Conservation (phyloP, 2,113 vertebrate species). For the Neomonachus schauinslandi region DNA sequence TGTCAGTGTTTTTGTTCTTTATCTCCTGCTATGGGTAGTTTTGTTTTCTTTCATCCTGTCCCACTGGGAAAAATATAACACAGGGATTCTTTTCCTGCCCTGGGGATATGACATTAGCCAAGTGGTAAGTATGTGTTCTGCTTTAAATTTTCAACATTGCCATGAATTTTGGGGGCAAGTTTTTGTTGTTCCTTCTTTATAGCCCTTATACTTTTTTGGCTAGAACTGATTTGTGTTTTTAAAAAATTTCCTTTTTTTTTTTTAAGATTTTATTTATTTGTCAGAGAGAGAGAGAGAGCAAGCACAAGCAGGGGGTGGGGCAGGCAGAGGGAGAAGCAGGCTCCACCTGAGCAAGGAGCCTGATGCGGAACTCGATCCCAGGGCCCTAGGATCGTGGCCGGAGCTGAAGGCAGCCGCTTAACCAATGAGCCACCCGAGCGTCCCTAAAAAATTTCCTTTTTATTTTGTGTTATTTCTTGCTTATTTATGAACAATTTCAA, state of each 20-base stretch:
- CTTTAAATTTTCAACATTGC: background rate
- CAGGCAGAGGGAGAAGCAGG: too few relatives aligned
- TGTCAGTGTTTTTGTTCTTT: conserved; percentile 93
- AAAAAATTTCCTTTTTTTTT: background rate
- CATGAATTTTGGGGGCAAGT: background rate
- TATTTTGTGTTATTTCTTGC: background rate
- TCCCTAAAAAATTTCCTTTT: background rate
- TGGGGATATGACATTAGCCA: conserved; percentile 99
- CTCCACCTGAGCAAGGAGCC: too few relatives aligned
- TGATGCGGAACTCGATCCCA: too few relatives aligned
- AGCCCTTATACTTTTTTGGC: background rate
- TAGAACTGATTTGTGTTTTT: conserved; percentile 19
- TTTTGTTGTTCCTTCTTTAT: conserved; percentile 1
- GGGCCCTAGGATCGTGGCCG: too few relatives aligned
- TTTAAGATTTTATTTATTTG: too few relatives aligned
- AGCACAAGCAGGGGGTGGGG: too few relatives aligned
- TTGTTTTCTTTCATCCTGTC: conserved; percentile 99
- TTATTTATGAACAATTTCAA: conserved; percentile 28
- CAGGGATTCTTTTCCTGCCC: conserved; percentile 97
- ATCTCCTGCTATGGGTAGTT: conserved; percentile 97
- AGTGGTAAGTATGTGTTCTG: conserved; percentile 90
- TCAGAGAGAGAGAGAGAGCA: too few relatives aligned
- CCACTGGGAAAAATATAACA: conserved; percentile 99
- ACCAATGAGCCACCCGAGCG: too few relatives aligned
- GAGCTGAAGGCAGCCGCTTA: too few relatives aligned